These are phyloP conservation scores for Tenthredo amoena DNA, from an alignment of 2,888 invertebrate species.

Conservation along the genomic window DNA sequence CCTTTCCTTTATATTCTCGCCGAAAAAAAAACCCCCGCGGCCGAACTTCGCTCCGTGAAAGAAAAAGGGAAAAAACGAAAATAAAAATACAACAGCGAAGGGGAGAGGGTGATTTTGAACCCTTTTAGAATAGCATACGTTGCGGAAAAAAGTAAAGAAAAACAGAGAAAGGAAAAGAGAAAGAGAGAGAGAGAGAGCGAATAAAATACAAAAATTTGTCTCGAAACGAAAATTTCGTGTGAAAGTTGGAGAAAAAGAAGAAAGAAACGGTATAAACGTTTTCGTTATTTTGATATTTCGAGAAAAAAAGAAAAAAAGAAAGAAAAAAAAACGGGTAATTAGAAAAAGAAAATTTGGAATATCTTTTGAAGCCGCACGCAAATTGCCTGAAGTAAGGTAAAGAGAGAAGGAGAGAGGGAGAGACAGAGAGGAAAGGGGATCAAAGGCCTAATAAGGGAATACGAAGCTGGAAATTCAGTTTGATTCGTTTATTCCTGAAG, in stretches of 20 bases:
- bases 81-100: neutral
- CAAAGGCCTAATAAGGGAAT: conserved; percentile 34
- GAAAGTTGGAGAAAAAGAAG: neutral
- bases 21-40: neutral
- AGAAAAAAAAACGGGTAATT: neutral
- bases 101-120: neutral
- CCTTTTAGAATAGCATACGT: neutral
- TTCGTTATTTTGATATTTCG: neutral
- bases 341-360: neutral
- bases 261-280: neutral
- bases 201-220: no score
- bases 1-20: neutral
- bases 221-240: no score
- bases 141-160: no score
- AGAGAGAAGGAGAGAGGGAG: neutral
- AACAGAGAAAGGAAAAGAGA: no score
- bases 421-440: neutral
- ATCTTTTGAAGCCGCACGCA: neutral
- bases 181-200: no score
- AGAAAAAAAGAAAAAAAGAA: neutral
- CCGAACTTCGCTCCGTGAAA: neutral
- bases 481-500: conserved; percentile 26
- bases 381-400: neutral
- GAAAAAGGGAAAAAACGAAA: neutral
- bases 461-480: conserved; percentile 9